A percentile compares a stretch with the other conserved stretches of the same genome.
These are phyloP conservation scores for Lepilemur septentrionalis DNA, from an alignment of 2,797 vertebrate species.

Conservation along the genomic window DNA sequence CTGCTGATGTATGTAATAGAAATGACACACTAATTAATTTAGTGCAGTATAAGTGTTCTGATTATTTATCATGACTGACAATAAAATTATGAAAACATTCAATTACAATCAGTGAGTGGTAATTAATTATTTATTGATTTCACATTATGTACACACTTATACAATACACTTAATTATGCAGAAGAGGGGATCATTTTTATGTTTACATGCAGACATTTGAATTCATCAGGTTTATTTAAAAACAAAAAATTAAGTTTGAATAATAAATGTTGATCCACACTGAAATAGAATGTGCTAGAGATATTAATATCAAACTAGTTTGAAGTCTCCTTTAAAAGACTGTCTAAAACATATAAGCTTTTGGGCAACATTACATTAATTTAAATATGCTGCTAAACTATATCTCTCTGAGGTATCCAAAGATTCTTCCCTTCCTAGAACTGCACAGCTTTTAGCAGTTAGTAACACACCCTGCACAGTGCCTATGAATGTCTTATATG, in stretches of 20 bases:
- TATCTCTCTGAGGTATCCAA: neutral
- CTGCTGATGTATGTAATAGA: conserved; percentile 88
- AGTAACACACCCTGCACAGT: neutral
- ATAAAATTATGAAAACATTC: conserved; percentile 91
- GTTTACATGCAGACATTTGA: conserved; percentile 79
- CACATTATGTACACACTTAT: conserved; percentile 87
- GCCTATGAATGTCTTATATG: neutral
- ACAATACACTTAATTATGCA: conserved; percentile 87
- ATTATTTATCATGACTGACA: conserved; percentile 91
- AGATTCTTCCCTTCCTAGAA: neutral
- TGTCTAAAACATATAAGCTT: conserved; percentile 31
- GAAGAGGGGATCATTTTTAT: conserved; percentile 82
- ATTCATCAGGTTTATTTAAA: conserved; percentile 79
- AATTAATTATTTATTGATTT: conserved; percentile 93
- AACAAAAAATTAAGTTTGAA: conserved; percentile 59
- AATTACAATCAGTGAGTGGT: conserved; percentile 88
- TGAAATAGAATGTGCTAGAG: conserved; percentile 52
- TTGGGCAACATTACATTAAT: conserved; percentile 35
- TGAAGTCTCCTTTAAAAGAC: conserved; percentile 29
- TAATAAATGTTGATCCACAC: conserved; percentile 73
- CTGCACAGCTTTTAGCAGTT: neutral
- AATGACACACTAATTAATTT: conserved; percentile 91
- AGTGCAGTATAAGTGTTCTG: conserved; percentile 89
- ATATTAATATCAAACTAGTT: conserved; percentile 29
- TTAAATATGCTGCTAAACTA: conserved; percentile 23